Evolutionary conservation across 2,888 invertebrate species (phyloP), one percentile per base, ranked within the genome.

Genomic region (Penaeus monodon): DNA sequence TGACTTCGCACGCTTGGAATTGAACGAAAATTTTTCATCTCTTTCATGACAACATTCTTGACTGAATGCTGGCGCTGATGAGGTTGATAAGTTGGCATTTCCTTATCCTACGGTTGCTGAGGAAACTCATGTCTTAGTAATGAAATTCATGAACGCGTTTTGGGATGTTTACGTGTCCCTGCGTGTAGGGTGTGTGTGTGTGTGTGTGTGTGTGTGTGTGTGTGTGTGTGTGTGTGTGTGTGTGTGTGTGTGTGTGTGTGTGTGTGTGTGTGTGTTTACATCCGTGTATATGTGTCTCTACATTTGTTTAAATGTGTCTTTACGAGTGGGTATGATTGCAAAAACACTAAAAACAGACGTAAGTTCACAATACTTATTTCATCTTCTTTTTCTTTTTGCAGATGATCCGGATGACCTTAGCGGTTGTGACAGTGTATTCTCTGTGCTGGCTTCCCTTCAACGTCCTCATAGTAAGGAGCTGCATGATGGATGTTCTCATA

Each of bases 391-490:
- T 65, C 65, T 44, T 65, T 38, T 12, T 94, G 14, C 93, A 94
- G 94, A 94, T 94, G 93, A 93, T 94, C 90, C 94, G 94, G 91
- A 94, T 94, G 94, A 94, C 94, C 93, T 93, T 94, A 78, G 93
- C 93, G 2, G 93, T 94, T 76, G 94, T 94, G 24, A 91, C 93
- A 10, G 93, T 93, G 68, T 94, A 94, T 92, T 93, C 93, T 0
- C 91, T 94, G 4, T 94, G 94, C 90, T 94, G 94, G 94, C 92
- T 94, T 8, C 94, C 94, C 0, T 92, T 94, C 88, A 93, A 93
- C 91, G 90, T 92, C 20, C 90, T 92, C 29, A 87, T 92, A 90
- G 92, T 92, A 89, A 90, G 93, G 44, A 8, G 10, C 10, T 44
- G 44, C 10, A 44, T 44, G 44, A 38, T 44, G 6, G 10, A 44